These are phyloP conservation scores for Eremobia ochroleuca DNA, from an alignment of 2,888 invertebrate genomes.

Conservation along the genomic window DNA sequence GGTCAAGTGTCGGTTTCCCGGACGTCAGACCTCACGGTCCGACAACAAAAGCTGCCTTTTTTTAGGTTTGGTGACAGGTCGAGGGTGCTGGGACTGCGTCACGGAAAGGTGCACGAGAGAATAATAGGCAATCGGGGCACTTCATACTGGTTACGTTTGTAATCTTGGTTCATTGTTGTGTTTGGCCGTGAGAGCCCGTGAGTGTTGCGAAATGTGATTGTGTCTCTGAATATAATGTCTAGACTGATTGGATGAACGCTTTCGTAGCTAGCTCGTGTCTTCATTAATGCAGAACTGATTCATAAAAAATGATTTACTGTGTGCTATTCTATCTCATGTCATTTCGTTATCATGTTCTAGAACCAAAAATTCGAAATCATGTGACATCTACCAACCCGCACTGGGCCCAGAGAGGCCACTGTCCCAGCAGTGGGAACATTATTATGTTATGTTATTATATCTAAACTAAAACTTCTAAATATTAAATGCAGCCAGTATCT, in stretches of 20 bases:
- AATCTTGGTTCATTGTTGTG: conserved; percentile 37
- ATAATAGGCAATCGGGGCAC: conserved; percentile 48
- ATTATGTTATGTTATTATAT: not conserved
- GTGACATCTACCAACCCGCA: not conserved
- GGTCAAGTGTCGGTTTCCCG: conserved; percentile 90
- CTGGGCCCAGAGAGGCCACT: not conserved
- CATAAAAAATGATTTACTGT: not conserved
- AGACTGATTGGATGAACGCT: conserved; percentile 27
- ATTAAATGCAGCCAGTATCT: not conserved
- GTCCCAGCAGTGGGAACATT: not conserved
- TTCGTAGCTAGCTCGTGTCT: conserved; percentile 3
- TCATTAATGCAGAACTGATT: conserved; percentile 6
- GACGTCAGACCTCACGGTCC: conserved; percentile 82
- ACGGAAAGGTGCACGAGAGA: conserved; percentile 52
- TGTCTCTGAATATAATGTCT: conserved; percentile 21
- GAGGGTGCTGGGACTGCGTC: conserved; percentile 74
- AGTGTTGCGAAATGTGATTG: conserved; percentile 49
- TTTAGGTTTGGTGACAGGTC: conserved; percentile 84
- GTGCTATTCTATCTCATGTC: not conserved
- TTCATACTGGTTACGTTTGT: conserved; percentile 36
- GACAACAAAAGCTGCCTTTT: conserved; percentile 80
- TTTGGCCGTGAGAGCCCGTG: conserved; percentile 30
- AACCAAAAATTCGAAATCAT: not conserved
- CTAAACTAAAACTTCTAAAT: not conserved
- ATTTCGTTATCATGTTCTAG: not conserved